Evolutionary conservation across 1,140 invertebrate species (phyloP).

Genomic region (Trichoplusia ni): DNA sequence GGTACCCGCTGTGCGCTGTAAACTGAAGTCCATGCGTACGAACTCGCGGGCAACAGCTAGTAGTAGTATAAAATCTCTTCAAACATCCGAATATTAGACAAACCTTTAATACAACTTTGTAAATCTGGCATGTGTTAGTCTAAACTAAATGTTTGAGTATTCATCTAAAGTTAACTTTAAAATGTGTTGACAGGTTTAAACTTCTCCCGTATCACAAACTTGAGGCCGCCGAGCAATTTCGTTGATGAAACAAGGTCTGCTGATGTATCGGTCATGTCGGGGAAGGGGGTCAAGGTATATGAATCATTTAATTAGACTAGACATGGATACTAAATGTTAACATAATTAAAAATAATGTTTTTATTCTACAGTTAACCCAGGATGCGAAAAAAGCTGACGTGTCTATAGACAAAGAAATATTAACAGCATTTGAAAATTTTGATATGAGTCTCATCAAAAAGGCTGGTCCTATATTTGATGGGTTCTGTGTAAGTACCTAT

Average conservation of each 20-base stretch:
- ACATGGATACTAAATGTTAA: too few species aligned
- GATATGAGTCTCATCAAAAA: conserved; percentile 85
- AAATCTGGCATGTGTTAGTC: not conserved
- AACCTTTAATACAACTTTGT: too few species aligned
- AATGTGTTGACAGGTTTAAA: conserved; percentile 60
- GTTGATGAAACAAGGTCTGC: conserved; percentile 63
- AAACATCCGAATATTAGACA: too few species aligned
- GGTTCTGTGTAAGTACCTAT: conserved; percentile 86
- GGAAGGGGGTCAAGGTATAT: conserved; percentile 58
- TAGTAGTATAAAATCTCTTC: too few species aligned
- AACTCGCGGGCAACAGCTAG: too few species aligned
- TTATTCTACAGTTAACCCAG: conserved; percentile 59
- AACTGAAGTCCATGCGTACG: too few species aligned
- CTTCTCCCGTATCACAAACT: conserved; percentile 69
- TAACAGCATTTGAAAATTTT: conserved; percentile 75
- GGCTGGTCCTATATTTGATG: conserved; percentile 91
- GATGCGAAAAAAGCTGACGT: conserved; percentile 54
- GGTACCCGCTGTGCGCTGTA: too few species aligned
- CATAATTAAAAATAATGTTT: too few species aligned
- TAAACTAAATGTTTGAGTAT: too few species aligned
- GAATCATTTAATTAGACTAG: not conserved
- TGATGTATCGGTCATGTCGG: conserved; percentile 57
- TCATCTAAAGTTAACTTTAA: too few species aligned
- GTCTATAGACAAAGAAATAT: conserved; percentile 56
- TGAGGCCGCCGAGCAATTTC: conserved; percentile 61